phyloP scores from a whole-genome alignment of 1,140 invertebrate species.

The Cyclina sinensis region DNA sequence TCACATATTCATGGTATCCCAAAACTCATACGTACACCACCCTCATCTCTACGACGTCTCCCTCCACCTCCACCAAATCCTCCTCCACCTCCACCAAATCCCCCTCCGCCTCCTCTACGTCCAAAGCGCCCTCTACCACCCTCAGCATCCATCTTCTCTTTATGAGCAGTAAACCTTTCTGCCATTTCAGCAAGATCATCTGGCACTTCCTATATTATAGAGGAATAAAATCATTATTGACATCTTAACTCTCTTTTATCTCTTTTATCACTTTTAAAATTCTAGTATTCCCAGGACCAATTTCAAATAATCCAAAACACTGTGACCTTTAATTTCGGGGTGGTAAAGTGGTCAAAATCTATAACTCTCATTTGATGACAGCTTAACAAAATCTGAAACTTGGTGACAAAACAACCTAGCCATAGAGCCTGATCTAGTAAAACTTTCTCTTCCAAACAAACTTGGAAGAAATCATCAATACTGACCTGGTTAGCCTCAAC shows the following conservation, averaged over 20 bases:
- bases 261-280: no score
- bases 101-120: slow-evolving; percentile 57
- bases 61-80: slow-evolving; percentile 67
- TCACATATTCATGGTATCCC: slow-evolving; percentile 51
- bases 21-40: slow-evolving; percentile 54
- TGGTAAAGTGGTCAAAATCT: no score
- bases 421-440: no score
- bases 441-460: no score
- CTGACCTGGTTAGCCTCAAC: slow-evolving; percentile 85
- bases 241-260: no score
- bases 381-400: no score
- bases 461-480: background rate
- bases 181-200: slow-evolving; percentile 73
- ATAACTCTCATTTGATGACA: no score
- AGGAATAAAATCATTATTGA: no score
- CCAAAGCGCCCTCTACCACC: slow-evolving; percentile 54
- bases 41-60: slow-evolving; percentile 38
- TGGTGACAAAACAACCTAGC: no score
- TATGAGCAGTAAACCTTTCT: slow-evolving; percentile 64
- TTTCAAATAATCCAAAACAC: no score
- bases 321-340: no score
- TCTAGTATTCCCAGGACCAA: no score
- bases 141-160: slow-evolving; percentile 60
- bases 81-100: slow-evolving; percentile 60
- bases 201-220: slow-evolving; percentile 72